phyloP scores from a whole-genome alignment of 1,140 invertebrate genomes.

The Pristionchus pacificus region DNA sequence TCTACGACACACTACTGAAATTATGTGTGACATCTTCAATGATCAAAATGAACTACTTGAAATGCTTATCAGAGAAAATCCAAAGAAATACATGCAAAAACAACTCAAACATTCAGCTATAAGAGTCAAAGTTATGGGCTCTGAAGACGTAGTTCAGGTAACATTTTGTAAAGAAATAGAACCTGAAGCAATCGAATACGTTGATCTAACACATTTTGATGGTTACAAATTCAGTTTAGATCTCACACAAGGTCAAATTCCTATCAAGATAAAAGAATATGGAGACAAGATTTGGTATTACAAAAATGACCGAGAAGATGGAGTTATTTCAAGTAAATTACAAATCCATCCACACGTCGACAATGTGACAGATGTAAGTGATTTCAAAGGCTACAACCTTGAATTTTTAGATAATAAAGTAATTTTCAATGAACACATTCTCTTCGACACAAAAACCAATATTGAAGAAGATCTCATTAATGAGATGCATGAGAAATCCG shows the following conservation, averaged over 20 bases:
- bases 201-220: constrained; percentile 37
- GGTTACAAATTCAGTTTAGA: constrained; percentile 23
- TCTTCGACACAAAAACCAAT: constrained; percentile 25
- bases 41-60: constrained; percentile 38
- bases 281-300: constrained; percentile 36
- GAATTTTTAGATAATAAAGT: constrained; percentile 33
- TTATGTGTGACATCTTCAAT: constrained; percentile 36
- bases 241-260: constrained; percentile 21
- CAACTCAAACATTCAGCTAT: constrained; percentile 23
- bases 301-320: constrained; percentile 25
- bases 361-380: constrained; percentile 20
- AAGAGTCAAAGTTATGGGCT: constrained; percentile 12
- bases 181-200: constrained; percentile 22
- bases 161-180: constrained; percentile 39
- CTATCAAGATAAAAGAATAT: constrained; percentile 36
- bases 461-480: constrained; percentile 35
- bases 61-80: constrained; percentile 27
- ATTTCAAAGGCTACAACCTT: constrained; percentile 26
- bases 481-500: constrained; percentile 35
- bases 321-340: constrained; percentile 31
- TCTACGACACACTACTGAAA: constrained; percentile 20
- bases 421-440: constrained; percentile 30
- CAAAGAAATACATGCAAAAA: constrained; percentile 18
- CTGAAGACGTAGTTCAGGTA: constrained; percentile 23
- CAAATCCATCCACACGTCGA: constrained; percentile 8